These are phyloP conservation scores for Arrhamphus sclerolepis DNA, from an alignment of 2,797 vertebrate species.

Conservation along the genomic window DNA sequence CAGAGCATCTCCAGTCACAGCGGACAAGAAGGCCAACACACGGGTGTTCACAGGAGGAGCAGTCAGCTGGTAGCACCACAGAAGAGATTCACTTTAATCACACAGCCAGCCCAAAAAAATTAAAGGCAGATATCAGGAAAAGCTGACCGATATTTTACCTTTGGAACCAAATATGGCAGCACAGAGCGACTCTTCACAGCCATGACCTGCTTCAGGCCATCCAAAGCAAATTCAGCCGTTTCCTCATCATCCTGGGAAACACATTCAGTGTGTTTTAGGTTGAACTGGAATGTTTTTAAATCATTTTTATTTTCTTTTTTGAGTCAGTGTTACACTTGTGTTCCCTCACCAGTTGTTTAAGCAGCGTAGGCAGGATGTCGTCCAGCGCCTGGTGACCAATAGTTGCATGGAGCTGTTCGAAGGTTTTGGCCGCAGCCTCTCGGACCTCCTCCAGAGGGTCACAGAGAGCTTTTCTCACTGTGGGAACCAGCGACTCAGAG, in stretches of 20 bases:
- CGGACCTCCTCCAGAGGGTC: constrained; percentile 96
- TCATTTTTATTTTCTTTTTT: neutral
- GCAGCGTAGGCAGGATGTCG: constrained; percentile 92
- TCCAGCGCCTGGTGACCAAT: constrained; percentile 97
- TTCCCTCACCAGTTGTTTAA: constrained; percentile 91
- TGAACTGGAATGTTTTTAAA: neutral
- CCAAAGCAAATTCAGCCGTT: constrained; percentile 92
- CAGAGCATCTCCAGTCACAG: constrained; percentile 94
- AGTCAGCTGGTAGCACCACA: constrained; percentile 82
- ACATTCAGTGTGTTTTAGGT: neutral
- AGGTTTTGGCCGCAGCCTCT: constrained; percentile 97
- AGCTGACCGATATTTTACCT: constrained; percentile 76
- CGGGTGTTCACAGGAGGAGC: constrained; percentile 93
- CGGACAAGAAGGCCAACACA: constrained; percentile 95
- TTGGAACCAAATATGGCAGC: constrained; percentile 96
- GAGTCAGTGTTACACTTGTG: neutral
- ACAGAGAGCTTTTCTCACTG: constrained; percentile 95
- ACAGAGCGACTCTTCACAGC: constrained; percentile 98
- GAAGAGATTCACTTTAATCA: neutral
- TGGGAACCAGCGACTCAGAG: constrained; percentile 96
- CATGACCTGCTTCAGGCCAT: constrained; percentile 98
- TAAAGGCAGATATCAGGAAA: neutral
- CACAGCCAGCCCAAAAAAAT: neutral
- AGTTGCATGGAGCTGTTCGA: constrained; percentile 97
- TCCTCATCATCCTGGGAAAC: constrained; percentile 86